A percentile compares a stretch with the other conserved stretches of the same genome.
phyloP scores from a whole-genome alignment of 2,888 invertebrate genomes.

The Schizotus pectinicornis region DNA sequence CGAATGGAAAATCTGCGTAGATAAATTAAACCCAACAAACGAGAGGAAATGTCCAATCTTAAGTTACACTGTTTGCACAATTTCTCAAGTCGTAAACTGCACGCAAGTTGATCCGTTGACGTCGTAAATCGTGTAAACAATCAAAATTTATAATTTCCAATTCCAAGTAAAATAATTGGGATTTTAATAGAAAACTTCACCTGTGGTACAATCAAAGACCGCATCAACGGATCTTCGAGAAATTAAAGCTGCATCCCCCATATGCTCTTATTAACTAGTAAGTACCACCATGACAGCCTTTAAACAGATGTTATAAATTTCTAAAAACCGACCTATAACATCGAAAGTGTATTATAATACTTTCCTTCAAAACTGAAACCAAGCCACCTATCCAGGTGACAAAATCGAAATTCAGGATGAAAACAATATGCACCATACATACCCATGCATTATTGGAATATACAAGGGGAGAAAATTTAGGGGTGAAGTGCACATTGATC shows the following conservation, averaged over 20 bases:
- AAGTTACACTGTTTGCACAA: constrained; percentile 1
- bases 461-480: constrained; percentile 13
- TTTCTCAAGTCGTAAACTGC: constrained; percentile 2
- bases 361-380: constrained; percentile 6
- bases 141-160: too few relatives aligned
- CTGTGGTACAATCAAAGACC: too few relatives aligned
- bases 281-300: not conserved
- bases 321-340: not conserved
- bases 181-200: too few relatives aligned
- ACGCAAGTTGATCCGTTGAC: too few relatives aligned
- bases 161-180: too few relatives aligned
- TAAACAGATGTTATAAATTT: constrained; percentile 19
- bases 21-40: constrained; percentile 19
- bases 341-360: too few relatives aligned
- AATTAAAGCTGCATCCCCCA: too few relatives aligned
- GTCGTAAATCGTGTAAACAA: too few relatives aligned
- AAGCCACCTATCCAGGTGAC: constrained; percentile 20
- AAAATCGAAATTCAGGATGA: constrained; percentile 7
- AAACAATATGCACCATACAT: constrained; percentile 14
- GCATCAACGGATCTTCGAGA: too few relatives aligned
- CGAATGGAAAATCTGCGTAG: constrained; percentile 3
- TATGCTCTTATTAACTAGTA: too few relatives aligned
- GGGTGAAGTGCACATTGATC: constrained; percentile 13
- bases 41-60: constrained; percentile 1
- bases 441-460: not conserved